These are phyloP conservation scores for Palythoa heliodiscus DNA, from an alignment of 92 coral and sea anemone genomes.

Conservation along the genomic window DNA sequence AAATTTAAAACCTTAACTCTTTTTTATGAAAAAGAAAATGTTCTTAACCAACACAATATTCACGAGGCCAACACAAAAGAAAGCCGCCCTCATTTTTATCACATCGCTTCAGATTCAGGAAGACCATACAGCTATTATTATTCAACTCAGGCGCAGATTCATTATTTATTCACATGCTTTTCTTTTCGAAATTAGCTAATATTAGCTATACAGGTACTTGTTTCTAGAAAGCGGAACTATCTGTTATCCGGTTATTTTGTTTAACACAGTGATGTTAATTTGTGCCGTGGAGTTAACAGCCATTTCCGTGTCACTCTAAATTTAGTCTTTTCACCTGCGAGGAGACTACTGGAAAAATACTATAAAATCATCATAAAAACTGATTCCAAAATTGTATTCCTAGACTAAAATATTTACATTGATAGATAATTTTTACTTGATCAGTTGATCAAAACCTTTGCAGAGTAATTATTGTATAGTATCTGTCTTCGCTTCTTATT, in stretches of 20 bases:
- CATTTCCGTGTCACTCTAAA: conserved; percentile 7
- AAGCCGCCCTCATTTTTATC: neutral
- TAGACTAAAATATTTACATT: neutral
- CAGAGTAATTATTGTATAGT: neutral
- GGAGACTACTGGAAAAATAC: no score
- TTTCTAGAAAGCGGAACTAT: conserved; percentile 23
- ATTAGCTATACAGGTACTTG: neutral
- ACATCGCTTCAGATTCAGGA: neutral
- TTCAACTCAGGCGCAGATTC: neutral
- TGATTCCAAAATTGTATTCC: no score
- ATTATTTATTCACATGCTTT: conserved; percentile 13
- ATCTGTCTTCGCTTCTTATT: neutral
- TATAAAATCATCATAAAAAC: no score
- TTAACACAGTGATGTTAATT: neutral
- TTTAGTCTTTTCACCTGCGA: neutral
- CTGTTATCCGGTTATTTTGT: neutral
- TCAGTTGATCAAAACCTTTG: conserved; percentile 12
- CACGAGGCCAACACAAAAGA: neutral
- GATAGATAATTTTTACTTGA: neutral
- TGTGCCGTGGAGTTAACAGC: neutral
- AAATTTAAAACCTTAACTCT: conserved; percentile 13
- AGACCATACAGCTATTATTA: neutral
- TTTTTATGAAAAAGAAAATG: conserved; percentile 8
- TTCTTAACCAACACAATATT: neutral
- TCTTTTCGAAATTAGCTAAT: neutral